Evolutionary conservation across 1,140 invertebrate species (phyloP), one percentile per base, ranked within the genome.

Genomic region (Melitaea cinxia): DNA sequence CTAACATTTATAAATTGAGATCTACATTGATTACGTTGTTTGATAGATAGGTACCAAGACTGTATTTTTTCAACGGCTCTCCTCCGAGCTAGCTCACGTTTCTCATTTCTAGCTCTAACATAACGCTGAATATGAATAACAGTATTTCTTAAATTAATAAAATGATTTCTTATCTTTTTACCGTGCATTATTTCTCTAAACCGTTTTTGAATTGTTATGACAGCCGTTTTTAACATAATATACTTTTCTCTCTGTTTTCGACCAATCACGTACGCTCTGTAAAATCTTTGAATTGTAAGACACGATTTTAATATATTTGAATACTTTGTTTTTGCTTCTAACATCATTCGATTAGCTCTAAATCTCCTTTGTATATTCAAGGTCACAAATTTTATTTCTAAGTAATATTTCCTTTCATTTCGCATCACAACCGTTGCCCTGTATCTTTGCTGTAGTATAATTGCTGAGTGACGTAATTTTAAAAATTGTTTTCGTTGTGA

Each of bases 11-110:
- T 17, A 71, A 83, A 93, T n/a, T 77, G 14, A 12, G 55, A 24
- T 30, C 83, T 78, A 59, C 82, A 82, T 81, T 75, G 77, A 78
- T 57, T 71, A 2, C 68, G 73, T n/a, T 39, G 80, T 67, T 17
- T 65, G 24, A 72, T 55, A 50, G 89, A 88, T 75, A 82, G 83
- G 78, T 89, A 93, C 67, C 86, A 84, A 1, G 24, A 70, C 65
- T 93, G 92, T 58, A 93, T 91, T 58, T 80, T 89, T 17, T 75
- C 68, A 3, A 83, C 83, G 0, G 88, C 84, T 53, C 61, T 55
- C 21, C 62, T 68, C 17, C 64, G 66, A 35, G 55, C 30, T 64
- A 63, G 1, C 55, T 62, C 26, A 30, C 50, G 37, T 69, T 72
- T 77, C 86, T 85, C 19, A 69, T 63, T 49, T 26, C 74, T 91